These are phyloP conservation scores for Drusus annulatus DNA, from an alignment of 1,140 invertebrate species.

Conservation along the genomic window DNA sequence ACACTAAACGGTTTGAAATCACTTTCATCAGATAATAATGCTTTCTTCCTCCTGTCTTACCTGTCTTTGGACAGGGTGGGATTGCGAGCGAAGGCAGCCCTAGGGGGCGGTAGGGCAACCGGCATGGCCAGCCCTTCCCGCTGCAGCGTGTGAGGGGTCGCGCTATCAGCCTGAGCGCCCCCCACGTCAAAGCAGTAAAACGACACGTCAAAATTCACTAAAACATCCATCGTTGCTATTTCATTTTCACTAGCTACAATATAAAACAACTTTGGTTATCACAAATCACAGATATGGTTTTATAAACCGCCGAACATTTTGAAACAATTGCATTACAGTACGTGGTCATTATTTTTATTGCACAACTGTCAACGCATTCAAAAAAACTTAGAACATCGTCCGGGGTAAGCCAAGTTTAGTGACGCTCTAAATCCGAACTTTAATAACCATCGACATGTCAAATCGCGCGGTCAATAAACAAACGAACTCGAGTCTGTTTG, in stretches of 20 bases:
- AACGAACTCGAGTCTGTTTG: neutral
- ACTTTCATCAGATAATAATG: too few species aligned
- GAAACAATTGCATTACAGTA: neutral
- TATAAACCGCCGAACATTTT: neutral
- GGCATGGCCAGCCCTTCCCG: slow-evolving; percentile 39
- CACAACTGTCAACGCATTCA: slow-evolving; percentile 17
- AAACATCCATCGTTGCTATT: slow-evolving; percentile 22
- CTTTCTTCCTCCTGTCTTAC: slow-evolving; percentile 6
- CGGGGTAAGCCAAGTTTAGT: neutral
- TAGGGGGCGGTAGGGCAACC: slow-evolving; percentile 42
- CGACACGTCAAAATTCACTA: slow-evolving; percentile 34
- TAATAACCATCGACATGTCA: neutral
- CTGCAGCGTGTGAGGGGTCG: neutral
- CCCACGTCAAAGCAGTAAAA: slow-evolving; percentile 31
- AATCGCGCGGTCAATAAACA: slow-evolving; percentile 11
- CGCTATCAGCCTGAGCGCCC: neutral
- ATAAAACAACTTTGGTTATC: neutral
- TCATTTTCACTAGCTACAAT: slow-evolving; percentile 4
- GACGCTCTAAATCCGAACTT: slow-evolving; percentile 38
- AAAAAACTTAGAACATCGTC: slow-evolving; percentile 19
- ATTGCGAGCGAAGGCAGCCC: slow-evolving; percentile 41
- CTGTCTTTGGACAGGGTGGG: slow-evolving; percentile 51
- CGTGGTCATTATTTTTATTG: neutral
- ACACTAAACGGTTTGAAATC: too few species aligned
- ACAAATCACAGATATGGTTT: neutral